A percentile compares a stretch with the other conserved stretches of the same genome.
Conservation (phyloP, 2,113 vertebrate species). For the Casuarius casuarius region DNA sequence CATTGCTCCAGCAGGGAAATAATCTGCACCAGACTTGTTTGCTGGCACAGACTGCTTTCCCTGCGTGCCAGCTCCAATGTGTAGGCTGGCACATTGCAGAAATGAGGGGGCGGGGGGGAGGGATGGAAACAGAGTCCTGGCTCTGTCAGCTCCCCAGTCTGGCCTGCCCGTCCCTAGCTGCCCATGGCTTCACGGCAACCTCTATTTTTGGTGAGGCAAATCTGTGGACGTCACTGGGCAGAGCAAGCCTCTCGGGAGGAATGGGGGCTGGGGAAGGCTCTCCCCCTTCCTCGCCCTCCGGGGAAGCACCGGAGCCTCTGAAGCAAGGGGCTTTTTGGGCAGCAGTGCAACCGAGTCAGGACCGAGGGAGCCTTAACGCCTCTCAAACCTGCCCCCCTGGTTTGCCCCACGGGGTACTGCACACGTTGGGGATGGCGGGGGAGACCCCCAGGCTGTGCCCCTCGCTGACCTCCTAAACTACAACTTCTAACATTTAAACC, state of each 20-base stretch:
- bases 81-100: conserved; percentile 57
- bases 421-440: too few relatives aligned
- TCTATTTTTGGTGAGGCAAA: too few relatives aligned
- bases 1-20: conserved; percentile 45
- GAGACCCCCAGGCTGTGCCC: too few relatives aligned
- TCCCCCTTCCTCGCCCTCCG: too few relatives aligned
- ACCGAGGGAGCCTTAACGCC: background rate
- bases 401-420: too few relatives aligned
- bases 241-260: accelerated
- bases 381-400: background rate
- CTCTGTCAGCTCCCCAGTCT: background rate
- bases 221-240: background rate
- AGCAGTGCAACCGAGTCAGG: background rate
- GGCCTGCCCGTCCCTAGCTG: background rate
- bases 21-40: conserved; percentile 60
- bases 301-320: accelerated
- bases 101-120: background rate
- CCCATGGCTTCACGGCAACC: accelerated
- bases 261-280: background rate
- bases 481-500: background rate
- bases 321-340: background rate
- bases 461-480: background rate
- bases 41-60: conserved; percentile 29
- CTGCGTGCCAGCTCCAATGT: conserved; percentile 50
- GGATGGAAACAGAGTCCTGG: background rate